A percentile compares a stretch with the other conserved stretches of the same genome.
phyloP scores from a whole-genome alignment of 2,113 vertebrate genomes.

The Shinisaurus crocodilurus region DNA sequence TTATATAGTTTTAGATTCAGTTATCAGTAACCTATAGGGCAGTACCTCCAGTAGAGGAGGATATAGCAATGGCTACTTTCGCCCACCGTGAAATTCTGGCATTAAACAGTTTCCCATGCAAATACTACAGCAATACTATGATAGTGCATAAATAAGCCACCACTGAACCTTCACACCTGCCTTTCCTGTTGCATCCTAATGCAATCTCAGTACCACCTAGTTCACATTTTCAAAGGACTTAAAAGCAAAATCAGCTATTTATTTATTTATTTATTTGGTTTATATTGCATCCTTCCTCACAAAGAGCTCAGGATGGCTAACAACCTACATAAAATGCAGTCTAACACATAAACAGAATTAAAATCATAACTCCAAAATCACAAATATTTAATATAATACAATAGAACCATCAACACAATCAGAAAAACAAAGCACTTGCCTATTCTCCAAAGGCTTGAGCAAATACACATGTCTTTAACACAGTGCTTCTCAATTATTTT shows the following conservation, averaged over 20 bases:
- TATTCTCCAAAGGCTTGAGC: no score
- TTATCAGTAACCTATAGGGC: not conserved
- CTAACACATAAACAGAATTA: no score
- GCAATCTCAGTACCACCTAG: not conserved
- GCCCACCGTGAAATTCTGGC: rapidly evolving
- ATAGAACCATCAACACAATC: no score
- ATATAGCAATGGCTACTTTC: rapidly evolving
- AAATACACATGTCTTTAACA: no score
- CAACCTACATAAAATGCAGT: no score
- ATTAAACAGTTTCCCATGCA: not conserved
- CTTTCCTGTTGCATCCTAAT: not conserved
- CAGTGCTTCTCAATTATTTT: no score
- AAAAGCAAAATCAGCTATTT: rapidly evolving
- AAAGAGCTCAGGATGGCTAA: no score
- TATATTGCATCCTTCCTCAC: no score
- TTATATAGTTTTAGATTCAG: rapidly evolving
- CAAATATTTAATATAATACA: no score
- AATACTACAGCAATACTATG: not conserved
- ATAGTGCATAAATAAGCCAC: not conserved
- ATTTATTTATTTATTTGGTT: no score
- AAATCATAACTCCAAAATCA: no score
- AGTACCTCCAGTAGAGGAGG: not conserved
- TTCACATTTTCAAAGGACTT: not conserved
- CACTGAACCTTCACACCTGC: not conserved
- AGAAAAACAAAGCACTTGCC: no score